Evolutionary conservation across 2,797 vertebrate species (phyloP), one percentile per base, ranked within the genome.

Genomic region (Cossypha polioptera): DNA sequence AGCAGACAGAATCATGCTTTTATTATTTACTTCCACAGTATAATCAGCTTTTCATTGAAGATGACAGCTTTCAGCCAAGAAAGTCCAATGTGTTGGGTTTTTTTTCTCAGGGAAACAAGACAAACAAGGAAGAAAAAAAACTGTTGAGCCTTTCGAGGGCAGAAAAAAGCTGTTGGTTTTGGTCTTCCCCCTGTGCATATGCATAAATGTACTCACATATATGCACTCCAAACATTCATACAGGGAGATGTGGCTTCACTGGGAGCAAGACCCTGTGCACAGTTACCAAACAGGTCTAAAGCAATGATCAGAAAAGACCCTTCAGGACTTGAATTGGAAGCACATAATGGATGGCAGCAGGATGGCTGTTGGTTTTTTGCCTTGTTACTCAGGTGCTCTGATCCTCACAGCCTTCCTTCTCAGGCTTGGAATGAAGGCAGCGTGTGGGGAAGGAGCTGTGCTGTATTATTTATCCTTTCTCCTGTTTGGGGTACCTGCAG

Each of bases 1-100:
- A 94, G 83, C 73, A 93, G 80, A 54, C 36, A 57, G 77, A 95
- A 92, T 80, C 51, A 55, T 78, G 82, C 66, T 92, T 96, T 84
- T 87, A 75, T 96, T 97, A 94, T 96, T 95, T 91, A 88, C 87
- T 95, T 94, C 63, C 69, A 84, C 7, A 9, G 38, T 96, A 81
- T 96, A 94, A 96, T 96, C 91, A 94, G 82, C 76, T 94, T 91
- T 96, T 96, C 89, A 83, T 71, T 84, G 91, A 91, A 92, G 88
- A 95, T 96, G 91, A 96, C 91, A 95, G 91, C 76, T 96, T 95
- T 96, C 79, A 91, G 66, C 85, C 79, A 88, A 94, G 73, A 43
- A 92, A 84, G 77, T 76, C 76, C 76, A 75, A 68, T 35, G 6
- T 84, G 18, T 42, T 42, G 42, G 51, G 1, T 48, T 74, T 3